Evolutionary conservation across 30 jellyfish, hydroid and myxozoan genomes (phyloP).

Genomic region (Clytia hemisphaerica): DNA sequence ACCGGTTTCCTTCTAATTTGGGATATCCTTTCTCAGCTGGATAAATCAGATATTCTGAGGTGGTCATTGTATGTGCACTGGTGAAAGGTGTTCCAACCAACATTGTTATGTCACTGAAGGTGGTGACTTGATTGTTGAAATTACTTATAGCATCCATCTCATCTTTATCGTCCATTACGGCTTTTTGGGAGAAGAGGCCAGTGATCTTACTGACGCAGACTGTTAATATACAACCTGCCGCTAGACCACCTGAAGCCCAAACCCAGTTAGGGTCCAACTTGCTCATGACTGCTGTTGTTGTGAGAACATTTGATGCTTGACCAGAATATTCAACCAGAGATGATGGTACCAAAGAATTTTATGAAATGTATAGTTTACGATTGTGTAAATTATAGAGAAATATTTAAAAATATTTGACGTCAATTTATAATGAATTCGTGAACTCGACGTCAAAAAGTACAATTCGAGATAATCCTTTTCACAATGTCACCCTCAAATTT

Average conservation of each 20-base stretch:
- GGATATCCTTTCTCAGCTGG: not conserved
- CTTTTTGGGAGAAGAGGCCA: not conserved
- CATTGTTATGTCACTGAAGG: slow-evolving; percentile 2
- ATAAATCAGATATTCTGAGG: slow-evolving; percentile 9
- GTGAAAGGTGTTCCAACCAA: slow-evolving; percentile 1
- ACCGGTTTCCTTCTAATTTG: slow-evolving; percentile 9
- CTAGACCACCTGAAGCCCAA: not conserved
- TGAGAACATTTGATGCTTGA: no score
- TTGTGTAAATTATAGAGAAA: no score
- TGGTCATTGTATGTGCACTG: not conserved
- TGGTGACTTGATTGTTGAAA: not conserved
- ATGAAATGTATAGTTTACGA: no score
- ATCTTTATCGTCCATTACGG: not conserved
- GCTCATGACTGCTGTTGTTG: no score
- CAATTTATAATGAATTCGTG: no score
- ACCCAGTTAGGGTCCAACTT: no score
- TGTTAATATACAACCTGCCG: slow-evolving; percentile 8
- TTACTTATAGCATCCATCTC: not conserved
- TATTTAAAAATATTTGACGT: no score
- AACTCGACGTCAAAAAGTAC: no score
- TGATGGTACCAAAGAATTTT: no score
- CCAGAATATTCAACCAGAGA: no score
- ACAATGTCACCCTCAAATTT: no score
- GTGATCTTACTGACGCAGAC: not conserved
- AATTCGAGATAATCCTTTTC: no score